phyloP scores from a whole-genome alignment of 2,888 invertebrate species.

The Chouioia cunea region DNA sequence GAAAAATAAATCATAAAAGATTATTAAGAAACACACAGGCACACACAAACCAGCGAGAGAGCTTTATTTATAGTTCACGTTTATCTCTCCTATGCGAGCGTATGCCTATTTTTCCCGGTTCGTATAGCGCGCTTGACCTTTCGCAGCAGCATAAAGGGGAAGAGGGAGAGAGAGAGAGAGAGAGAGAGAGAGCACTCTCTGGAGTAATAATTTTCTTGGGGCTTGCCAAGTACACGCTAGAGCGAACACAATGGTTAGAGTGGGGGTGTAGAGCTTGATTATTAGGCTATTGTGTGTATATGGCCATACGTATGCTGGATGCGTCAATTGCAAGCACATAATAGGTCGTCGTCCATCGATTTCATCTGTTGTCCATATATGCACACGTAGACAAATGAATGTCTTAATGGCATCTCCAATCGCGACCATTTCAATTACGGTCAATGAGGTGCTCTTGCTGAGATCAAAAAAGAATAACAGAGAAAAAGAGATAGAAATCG shows the following conservation, averaged over 20 bases:
- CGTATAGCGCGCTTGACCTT: slow-evolving; percentile 41
- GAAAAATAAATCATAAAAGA: not conserved
- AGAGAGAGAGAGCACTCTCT: no score
- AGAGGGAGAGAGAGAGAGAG: no score
- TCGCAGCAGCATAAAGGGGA: slow-evolving; percentile 15
- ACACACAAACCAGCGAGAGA: slow-evolving; percentile 6
- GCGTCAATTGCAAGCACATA: not conserved
- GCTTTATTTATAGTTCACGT: slow-evolving; percentile 35
- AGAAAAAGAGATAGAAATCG: not conserved
- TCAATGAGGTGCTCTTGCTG: not conserved
- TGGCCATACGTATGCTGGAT: slow-evolving; percentile 11
- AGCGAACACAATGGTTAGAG: not conserved
- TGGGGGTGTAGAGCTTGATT: slow-evolving; percentile 6
- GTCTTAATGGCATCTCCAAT: no score
- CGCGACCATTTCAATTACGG: no score
- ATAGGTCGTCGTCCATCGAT: not conserved
- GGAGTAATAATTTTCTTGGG: slow-evolving; percentile 37
- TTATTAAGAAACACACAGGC: not conserved
- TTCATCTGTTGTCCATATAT: no score
- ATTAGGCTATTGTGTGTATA: slow-evolving; percentile 10
- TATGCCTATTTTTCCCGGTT: slow-evolving; percentile 13
- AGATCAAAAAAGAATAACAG: not conserved
- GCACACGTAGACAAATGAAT: no score
- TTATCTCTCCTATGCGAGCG: slow-evolving; percentile 28
- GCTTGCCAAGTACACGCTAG: slow-evolving; percentile 17